These are phyloP conservation scores for Sarcophaga carnaria DNA, from an alignment of 2,888 invertebrate species.

Conservation along the genomic window DNA sequence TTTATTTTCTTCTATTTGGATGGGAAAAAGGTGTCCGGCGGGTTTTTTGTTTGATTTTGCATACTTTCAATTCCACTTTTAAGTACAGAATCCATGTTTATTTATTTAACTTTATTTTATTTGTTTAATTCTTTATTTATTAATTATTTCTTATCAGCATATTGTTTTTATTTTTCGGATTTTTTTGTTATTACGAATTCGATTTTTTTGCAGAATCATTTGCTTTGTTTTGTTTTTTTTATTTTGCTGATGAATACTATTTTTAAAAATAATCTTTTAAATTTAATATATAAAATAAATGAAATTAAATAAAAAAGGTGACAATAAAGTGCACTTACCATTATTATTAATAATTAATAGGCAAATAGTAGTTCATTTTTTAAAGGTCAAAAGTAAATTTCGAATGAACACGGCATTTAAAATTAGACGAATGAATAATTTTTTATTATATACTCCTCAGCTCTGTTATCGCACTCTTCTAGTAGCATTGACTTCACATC, in stretches of 20 bases:
- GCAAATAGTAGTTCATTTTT: neutral
- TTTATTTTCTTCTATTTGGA: too few relatives aligned
- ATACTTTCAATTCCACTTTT: neutral
- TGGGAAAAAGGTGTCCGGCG: too few relatives aligned
- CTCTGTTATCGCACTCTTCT: too few relatives aligned
- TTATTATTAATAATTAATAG: constrained; percentile 2
- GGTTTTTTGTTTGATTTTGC: too few relatives aligned
- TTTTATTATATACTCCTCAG: too few relatives aligned
- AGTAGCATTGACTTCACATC: too few relatives aligned
- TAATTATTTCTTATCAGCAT: constrained; percentile 33
- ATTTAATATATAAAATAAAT: constrained; percentile 4
- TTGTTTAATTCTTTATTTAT: neutral
- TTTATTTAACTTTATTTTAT: neutral
- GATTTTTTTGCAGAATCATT: constrained; percentile 37
- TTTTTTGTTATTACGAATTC: neutral
- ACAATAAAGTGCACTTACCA: constrained; percentile 26
- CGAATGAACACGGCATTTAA: neutral
- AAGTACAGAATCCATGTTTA: neutral
- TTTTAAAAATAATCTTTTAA: constrained; percentile 12
- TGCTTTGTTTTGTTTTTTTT: constrained; percentile 17
- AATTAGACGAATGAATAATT: neutral
- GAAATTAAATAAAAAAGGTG: neutral
- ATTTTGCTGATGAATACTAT: constrained; percentile 17
- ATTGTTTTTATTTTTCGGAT: neutral
- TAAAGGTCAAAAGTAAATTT: neutral